Base-by-base conservation (phyloP, 2,797 vertebrate genomes). In the Halcyon badia region DNA sequence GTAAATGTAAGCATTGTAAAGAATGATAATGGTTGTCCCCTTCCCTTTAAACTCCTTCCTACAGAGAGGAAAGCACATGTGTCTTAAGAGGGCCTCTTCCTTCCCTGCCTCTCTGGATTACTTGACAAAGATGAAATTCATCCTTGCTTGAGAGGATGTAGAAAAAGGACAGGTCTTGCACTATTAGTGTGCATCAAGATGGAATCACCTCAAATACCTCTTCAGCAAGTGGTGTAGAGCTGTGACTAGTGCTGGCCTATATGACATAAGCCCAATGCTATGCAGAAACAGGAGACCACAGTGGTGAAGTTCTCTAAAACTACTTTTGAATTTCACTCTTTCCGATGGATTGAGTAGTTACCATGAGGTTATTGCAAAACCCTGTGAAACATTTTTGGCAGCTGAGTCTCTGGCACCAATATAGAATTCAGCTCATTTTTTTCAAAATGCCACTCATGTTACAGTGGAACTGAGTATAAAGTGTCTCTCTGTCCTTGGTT, bases 341-440 rank as follows among this genome's bases (percentile, higher is more conserved):
- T 76, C 46, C 51, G 52, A 16, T 64, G 73, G 69, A 61, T 81
- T 78, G 30, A 85, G 24, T 31, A 51, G 72, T 78, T 80, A 60
- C 64, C 35, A 41, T 37, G 58, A 93, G 18, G 75, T 83, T 95
- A 83, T 41, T 93, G 76, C 66, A 86, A 87, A 94, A 76, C 46
- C 6, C 66, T 60, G 44, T 65, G 56, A 90, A 83, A 86, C 85
- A 75, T 41, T 89, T 94, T 87, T 92, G 71, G 75, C 92, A 88
- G 51, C 58, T 49, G 46, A 58, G 22, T 69, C 39, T 58, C 81
- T 95, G 86, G 83, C 70, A 90, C 37, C 26, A 73, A 30, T 5
- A 61, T 35, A 81, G 82, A 76, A 86, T 93, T 93, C 58, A 82
- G 22, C 37, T 89, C 14, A 12, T n/a, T 30, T 24, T 44, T 92